These are phyloP conservation scores for Macquaria australasica DNA, from an alignment of 2,113 vertebrate species.

Conservation along the genomic window DNA sequence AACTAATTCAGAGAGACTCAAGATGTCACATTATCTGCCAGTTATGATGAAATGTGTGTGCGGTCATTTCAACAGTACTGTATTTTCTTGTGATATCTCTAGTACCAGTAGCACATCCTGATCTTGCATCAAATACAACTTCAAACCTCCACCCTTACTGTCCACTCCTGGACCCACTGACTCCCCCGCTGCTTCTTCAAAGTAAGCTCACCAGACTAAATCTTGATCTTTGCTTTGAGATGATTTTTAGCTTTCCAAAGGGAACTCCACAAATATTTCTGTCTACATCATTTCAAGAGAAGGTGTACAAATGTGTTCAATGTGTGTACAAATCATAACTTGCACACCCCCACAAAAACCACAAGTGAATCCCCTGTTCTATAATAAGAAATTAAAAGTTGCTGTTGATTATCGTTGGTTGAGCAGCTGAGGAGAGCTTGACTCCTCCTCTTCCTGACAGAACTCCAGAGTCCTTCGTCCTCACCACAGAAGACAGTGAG, in stretches of 20 bases:
- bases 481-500: constrained; percentile 85
- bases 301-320: not conserved
- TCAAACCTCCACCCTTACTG: not conserved
- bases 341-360: not conserved
- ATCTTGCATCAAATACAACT: not conserved
- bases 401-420: not conserved
- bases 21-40: not conserved
- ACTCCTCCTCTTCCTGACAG: constrained; percentile 85
- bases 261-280: not conserved
- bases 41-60: not conserved
- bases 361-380: not conserved
- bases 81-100: not conserved
- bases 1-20: not conserved
- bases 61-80: not conserved
- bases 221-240: not conserved
- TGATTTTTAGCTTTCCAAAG: not conserved
- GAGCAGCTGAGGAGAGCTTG: constrained; percentile 40
- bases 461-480: constrained; percentile 87
- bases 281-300: not conserved
- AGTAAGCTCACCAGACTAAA: constrained; percentile 28
- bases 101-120: constrained; percentile 7
- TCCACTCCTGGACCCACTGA: not conserved
- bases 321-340: not conserved
- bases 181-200: constrained; percentile 10
- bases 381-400: not conserved